Evolutionary conservation across 1,140 invertebrate genomes (phyloP), one percentile per base, ranked within the genome.

Genomic region (Drosophila saltans): DNA sequence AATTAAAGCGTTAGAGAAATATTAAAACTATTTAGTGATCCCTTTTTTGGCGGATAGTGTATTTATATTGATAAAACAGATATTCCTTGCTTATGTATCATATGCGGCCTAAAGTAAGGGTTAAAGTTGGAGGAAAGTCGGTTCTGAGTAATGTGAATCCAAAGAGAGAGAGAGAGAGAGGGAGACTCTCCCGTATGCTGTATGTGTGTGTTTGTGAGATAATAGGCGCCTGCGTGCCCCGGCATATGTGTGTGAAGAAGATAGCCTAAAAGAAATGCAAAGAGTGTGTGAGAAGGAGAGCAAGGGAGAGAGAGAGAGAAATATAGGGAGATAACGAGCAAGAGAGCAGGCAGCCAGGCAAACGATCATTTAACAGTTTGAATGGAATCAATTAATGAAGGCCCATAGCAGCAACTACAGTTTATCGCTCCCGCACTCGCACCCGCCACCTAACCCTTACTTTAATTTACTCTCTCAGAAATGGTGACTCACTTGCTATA

Each of bases 281-380:
- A 26, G 69, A 58, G 65, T 6, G 59, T 30, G 43, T 24, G 61
- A 8, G 59, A 55, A 26, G 24, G 48, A 39, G 41, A 74, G 40
- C 33, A 68, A 39, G 61, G 6, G 59, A 55, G 16, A n/a, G 48
- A 39, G 41, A 39, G 41, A 72, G 74, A 78, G 77, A 90, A 69
- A 72, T 64, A 60, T 56, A 66, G 71, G 65, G 61, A 72, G 76
- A 61, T 76, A 71, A 52, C 45, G 65, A 70, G 68, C 65, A 60
- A 58, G 69, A 60, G 61, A 77, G 66, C 52, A 30, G 28, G 66
- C 52, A 30, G 28, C 28, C 28, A 69, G 33, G 6, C 68, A 73
- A 61, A 58, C 55, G 24, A 69, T 60, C 55, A 59, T 52, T 52
- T 52, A 52, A 52, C 45, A 9, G 45, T 48, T 48, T 48, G 45